These are phyloP conservation scores for Formica exsecta DNA, from an alignment of 1,140 invertebrate species.

Conservation along the genomic window DNA sequence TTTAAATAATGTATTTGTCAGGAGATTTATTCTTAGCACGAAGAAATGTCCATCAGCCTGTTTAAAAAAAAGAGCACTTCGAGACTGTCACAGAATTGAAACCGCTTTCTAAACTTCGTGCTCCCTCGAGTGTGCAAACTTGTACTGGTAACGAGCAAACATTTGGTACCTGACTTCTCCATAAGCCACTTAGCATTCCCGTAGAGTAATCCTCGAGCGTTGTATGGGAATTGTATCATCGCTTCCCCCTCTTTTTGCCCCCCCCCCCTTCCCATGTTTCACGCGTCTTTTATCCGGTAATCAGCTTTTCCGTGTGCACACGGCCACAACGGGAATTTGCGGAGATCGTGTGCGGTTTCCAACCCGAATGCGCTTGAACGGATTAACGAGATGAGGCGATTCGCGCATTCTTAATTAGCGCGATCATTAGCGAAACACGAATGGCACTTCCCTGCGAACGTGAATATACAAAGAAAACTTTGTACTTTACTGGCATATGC, in stretches of 20 bases:
- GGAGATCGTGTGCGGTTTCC: conserved; percentile 31
- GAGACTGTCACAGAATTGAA: not conserved
- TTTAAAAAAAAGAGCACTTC: not conserved
- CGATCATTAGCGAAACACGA: conserved; percentile 39
- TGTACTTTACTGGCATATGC: no score
- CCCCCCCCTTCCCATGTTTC: conserved; percentile 13
- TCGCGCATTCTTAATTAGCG: conserved; percentile 45
- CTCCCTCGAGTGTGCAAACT: conserved; percentile 15
- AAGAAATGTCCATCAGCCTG: not conserved
- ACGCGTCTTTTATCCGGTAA: conserved; percentile 42
- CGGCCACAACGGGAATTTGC: conserved; percentile 30
- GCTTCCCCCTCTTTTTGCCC: no score
- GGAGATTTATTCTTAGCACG: not conserved
- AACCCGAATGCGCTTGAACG: not conserved
- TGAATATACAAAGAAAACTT: conserved; percentile 15
- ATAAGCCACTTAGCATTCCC: conserved; percentile 37
- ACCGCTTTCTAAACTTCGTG: not conserved
- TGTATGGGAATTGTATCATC: conserved; percentile 33
- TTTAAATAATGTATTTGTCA: not conserved
- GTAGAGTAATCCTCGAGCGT: conserved; percentile 3
- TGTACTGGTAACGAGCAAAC: conserved; percentile 22
- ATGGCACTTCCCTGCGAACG: conserved; percentile 24
- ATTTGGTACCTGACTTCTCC: conserved; percentile 25
- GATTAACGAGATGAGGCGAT: conserved; percentile 48
- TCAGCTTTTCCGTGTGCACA: conserved; percentile 39